phyloP scores from a whole-genome alignment of 2,888 invertebrate genomes.

The Diplazon laetatorius region DNA sequence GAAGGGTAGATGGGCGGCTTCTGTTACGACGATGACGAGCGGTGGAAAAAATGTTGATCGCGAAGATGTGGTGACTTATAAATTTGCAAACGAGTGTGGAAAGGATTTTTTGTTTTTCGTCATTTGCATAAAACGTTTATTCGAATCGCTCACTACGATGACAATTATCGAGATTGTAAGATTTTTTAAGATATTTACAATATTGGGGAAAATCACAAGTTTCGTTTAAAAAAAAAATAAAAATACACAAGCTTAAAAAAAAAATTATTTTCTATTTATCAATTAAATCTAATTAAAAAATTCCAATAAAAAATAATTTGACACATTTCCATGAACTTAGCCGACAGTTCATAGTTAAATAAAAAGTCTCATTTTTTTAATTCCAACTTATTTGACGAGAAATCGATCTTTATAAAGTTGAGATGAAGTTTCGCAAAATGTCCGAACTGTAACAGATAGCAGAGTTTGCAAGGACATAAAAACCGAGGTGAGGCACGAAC shows the following conservation, averaged over 20 bases:
- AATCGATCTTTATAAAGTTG: neutral
- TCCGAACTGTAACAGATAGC: neutral
- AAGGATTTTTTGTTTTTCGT: neutral
- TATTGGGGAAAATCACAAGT: no score
- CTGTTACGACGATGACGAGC: neutral
- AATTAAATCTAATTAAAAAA: no score
- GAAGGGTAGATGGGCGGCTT: neutral
- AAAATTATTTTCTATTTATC: no score
- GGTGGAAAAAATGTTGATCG: neutral
- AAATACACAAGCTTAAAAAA: neutral
- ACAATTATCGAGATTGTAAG: no score
- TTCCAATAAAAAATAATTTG: no score
- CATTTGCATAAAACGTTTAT: no score
- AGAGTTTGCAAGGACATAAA: slow-evolving; percentile 10
- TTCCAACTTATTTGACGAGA: neutral
- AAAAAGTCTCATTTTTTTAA: no score
- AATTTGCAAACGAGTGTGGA: neutral
- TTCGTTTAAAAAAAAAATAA: neutral
- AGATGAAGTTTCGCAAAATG: neutral
- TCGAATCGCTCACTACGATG: no score
- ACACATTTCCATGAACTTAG: no score
- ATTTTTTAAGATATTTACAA: no score
- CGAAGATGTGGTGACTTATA: neutral
- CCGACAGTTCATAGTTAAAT: no score
- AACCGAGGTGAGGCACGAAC: neutral